Conservation (phyloP, 2,113 vertebrate species). For the Dicentrarchus labrax region DNA sequence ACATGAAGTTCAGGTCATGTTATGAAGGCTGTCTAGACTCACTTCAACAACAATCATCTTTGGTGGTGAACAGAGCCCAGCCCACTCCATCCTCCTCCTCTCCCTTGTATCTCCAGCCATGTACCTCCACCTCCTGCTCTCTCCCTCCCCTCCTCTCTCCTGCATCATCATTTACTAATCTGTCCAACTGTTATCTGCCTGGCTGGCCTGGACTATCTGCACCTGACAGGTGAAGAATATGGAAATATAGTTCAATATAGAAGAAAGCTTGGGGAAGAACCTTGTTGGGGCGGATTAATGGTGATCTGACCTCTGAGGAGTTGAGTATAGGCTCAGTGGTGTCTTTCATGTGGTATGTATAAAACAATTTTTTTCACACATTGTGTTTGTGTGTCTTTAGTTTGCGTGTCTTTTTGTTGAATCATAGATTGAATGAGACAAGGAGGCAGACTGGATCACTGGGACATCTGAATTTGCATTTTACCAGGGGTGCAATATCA, state of each 20-base stretch:
- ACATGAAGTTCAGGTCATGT: neutral
- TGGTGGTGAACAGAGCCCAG: neutral
- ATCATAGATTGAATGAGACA: neutral
- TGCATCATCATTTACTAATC: slow-evolving; percentile 38
- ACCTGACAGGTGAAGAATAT: slow-evolving; percentile 35
- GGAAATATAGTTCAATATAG: slow-evolving; percentile 46
- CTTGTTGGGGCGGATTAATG: slow-evolving; percentile 23
- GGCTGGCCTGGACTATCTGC: slow-evolving; percentile 28
- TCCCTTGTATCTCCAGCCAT: slow-evolving; percentile 44
- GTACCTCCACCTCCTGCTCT: slow-evolving; percentile 64
- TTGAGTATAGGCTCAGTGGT: slow-evolving; percentile 37
- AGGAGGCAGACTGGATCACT: neutral
- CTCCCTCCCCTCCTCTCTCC: slow-evolving; percentile 55
- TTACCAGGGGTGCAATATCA: neutral
- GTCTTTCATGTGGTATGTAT: slow-evolving; percentile 78
- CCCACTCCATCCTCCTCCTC: slow-evolving; percentile 38
- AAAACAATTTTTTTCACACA: neutral
- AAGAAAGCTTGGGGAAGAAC: neutral
- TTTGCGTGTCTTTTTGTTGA: neutral
- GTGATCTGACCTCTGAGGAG: slow-evolving; percentile 27
- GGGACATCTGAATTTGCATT: neutral
- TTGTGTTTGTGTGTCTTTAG: neutral
- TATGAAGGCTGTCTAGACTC: neutral
- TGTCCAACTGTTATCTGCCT: slow-evolving; percentile 33
- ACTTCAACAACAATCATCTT: neutral